A percentile compares a stretch with the other conserved stretches of the same genome.
These are phyloP conservation scores for Podarcis siculus DNA, from an alignment of 2,797 vertebrate species.

Conservation along the genomic window DNA sequence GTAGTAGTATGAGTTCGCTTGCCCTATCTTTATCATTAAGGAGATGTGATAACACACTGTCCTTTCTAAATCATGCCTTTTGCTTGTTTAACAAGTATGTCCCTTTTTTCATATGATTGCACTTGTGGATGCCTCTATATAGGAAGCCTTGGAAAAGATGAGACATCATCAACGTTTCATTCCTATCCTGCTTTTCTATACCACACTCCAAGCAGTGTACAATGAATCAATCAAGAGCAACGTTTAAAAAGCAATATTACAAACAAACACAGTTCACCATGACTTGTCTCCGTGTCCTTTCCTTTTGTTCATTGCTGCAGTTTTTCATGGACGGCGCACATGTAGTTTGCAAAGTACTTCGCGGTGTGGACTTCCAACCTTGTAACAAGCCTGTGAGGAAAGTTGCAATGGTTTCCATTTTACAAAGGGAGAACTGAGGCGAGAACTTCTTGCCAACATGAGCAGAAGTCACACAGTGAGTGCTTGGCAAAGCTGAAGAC, in stretches of 20 bases:
- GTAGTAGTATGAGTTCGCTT: background rate
- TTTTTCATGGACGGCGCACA: background rate
- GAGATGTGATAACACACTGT: background rate
- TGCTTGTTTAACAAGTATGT: background rate
- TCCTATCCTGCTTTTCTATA: background rate
- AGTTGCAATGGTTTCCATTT: background rate
- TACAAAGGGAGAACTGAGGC: background rate
- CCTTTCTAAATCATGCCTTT: background rate
- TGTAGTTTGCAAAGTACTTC: background rate
- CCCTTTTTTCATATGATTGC: background rate
- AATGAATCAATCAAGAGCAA: background rate
- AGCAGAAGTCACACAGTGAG: background rate
- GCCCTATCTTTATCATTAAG: background rate
- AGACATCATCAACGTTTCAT: background rate
- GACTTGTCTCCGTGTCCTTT: background rate
- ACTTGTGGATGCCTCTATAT: background rate
- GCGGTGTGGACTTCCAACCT: background rate
- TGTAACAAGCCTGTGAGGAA: background rate
- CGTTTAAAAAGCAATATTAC: background rate
- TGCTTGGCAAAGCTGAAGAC: background rate
- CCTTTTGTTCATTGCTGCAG: background rate
- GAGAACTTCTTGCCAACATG: background rate
- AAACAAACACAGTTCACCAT: too few species aligned
- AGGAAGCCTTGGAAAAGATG: background rate
- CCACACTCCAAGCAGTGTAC: background rate